Evolutionary conservation across 23 tunicate genomes (phyloP), one percentile per base, ranked within the genome.

Genomic region (Trididemnum nubilum): DNA sequence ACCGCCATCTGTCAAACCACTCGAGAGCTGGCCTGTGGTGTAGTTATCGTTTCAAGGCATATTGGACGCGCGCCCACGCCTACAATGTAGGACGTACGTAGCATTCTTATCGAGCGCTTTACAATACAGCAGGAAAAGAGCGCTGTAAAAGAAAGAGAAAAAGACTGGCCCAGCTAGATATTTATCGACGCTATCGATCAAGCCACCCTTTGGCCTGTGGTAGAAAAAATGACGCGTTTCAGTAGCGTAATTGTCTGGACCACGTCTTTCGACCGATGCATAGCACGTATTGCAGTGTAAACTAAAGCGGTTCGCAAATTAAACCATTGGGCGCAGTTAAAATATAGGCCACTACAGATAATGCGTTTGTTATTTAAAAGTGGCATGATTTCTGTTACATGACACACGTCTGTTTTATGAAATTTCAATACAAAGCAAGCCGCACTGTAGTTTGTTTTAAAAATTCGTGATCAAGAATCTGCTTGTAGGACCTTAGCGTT

Each of bases 51-150:
- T 73, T 39, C 26, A 40, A 73, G 78, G 58, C 78, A 38, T 73
- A 50, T 33, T 82, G 86, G 86, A 82, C 86, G 78, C 22, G 31
- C 78, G 86, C 86, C 78, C 86, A 82, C 78, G 78, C 73, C 84
- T 36, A 35, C 59, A 73, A 77, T 2, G 26, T 23, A 70, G 76
- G 76, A 39, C 76, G 21, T 9, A 73, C 38, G 74, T 5, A 69
- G 37, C 67, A 4, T 5, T 33, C 37, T 69, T 69, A 69, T 69
- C 74, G 40, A 69, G 32, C 54, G 54, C 12, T n/a, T 44, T 44
- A 44, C 54, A 44, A 44, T 15, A 44, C 54, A 44, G 15, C 9
- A 15, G 15, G 54, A 9, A 15, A 9, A 15, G 54, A 44, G 54
- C 54, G 15, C 12, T 44, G 54, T 44, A 44, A 44, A 44, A 44